These are phyloP conservation scores for Siniperca chuatsi DNA, from an alignment of 2,113 vertebrate species.

Conservation along the genomic window DNA sequence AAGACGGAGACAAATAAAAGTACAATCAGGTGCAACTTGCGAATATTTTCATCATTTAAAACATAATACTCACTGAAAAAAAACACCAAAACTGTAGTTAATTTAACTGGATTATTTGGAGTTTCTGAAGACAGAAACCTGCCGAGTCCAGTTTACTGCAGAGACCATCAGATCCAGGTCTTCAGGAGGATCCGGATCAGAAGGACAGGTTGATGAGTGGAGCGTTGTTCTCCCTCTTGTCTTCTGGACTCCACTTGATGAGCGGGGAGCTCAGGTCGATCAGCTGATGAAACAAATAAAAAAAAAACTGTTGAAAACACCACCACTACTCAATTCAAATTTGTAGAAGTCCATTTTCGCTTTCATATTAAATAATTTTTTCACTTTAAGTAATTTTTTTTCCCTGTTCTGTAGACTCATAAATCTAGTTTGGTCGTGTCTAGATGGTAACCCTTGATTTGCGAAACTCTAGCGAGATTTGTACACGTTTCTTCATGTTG, in stretches of 20 bases:
- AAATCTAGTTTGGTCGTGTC: no score
- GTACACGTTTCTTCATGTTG: no score
- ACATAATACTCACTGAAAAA: conserved; percentile 21
- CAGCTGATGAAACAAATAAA: conserved; percentile 67
- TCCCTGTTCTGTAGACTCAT: no score
- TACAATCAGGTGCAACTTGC: conserved; percentile 5
- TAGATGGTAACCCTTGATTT: no score
- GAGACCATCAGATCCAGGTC: conserved; percentile 13
- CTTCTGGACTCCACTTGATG: conserved; percentile 86
- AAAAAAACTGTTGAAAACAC: no score
- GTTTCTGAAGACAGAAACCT: conserved; percentile 17
- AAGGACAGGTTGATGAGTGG: conserved; percentile 85
- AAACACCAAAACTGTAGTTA: not conserved
- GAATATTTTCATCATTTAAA: no score
- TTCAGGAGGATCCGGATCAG: conserved; percentile 53
- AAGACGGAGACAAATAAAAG: conserved; percentile 41
- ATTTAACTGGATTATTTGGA: not conserved
- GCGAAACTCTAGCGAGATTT: no score
- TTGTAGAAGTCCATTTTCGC: no score
- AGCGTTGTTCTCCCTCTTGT: conserved; percentile 75
- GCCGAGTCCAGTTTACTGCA: not conserved
- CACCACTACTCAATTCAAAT: no score
- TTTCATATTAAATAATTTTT: no score
- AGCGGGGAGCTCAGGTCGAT: conserved; percentile 86
- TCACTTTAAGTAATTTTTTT: no score